Evolutionary conservation across 2,797 vertebrate species (phyloP), one percentile per base, ranked within the genome.

Genomic region (Anas capensis): DNA sequence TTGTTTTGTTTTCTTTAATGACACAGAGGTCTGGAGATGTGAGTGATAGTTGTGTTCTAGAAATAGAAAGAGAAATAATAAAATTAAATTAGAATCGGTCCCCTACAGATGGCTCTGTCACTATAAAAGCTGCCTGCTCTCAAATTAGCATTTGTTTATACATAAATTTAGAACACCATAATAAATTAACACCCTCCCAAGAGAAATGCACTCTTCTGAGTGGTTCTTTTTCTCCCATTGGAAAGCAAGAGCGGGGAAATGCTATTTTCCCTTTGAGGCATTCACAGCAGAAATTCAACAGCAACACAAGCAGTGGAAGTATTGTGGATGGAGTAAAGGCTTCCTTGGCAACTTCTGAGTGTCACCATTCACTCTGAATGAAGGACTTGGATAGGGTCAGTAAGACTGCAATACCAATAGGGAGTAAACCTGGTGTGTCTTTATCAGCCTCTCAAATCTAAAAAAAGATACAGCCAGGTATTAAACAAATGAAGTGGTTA

Each of bases 41-140:
- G 36, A 85, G 40, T 29, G 64, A 72, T n/a, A 72, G 31, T 44
- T 84, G 73, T 61, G 56, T 75, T 89, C 73, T 48, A 69, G 69
- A 92, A 90, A 95, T 1, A 90, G 62, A 66, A 93, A 91, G 14
- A 31, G 46, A 93, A 93, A 57, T 21, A 76, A 88, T 91, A 56
- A 91, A 75, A 94, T 90, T 1, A 85, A 90, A 87, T 86, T 93
- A 82, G 75, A 92, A 51, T 65, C 46, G 33, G 73, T 61, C 49
- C 65, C 31, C 86, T 94, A 69, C 90, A 96, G 90, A 94, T 90
- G 78, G 78, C 27, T 93, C 69, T 86, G n/a, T 18, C 69, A 82
- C 81, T 84, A 65, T 66, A 92, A 94, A 92, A 92, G 85, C 92
- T 33, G 24, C 79, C 86, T 95, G 84, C 54, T 91, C 65, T 70